A percentile compares a stretch with the other conserved stretches of the same genome.
Evolutionary conservation across 2,113 vertebrate genomes (phyloP).

Genomic region (Urocynchramus pylzowi): DNA sequence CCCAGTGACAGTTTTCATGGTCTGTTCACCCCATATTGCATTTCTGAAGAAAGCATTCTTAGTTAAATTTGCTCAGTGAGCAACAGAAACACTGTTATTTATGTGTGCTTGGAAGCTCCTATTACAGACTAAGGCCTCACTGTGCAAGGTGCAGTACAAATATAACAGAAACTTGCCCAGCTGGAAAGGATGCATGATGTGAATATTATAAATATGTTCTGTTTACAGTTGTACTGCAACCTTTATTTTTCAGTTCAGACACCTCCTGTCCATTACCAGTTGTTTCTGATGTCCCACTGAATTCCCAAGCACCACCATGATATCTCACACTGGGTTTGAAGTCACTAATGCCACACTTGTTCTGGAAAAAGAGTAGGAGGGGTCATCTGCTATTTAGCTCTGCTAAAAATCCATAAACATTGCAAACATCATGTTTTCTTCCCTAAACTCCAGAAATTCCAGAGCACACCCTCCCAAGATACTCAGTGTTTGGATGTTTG

Average conservation of each 20-base stretch:
- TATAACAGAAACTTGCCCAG: background rate
- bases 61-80: slow-evolving; percentile 36
- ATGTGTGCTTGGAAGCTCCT: background rate
- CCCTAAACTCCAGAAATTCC: background rate
- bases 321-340: background rate
- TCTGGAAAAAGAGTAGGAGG: background rate
- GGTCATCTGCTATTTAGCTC: background rate
- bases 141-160: background rate
- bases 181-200: background rate
- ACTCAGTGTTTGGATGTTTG: too few relatives aligned
- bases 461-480: background rate
- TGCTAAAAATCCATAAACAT: background rate
- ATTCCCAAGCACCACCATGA: background rate
- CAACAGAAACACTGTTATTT: slow-evolving; percentile 30
- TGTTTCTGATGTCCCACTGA: background rate
- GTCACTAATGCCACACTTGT: accelerated
- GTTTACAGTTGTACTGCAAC: background rate
- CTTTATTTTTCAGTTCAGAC: background rate
- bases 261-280: background rate
- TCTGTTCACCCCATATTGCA: slow-evolving; percentile 40
- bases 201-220: background rate
- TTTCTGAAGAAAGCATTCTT: slow-evolving; percentile 41
- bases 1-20: slow-evolving; percentile 49
- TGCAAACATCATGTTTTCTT: background rate
- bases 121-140: background rate